phyloP scores from a whole-genome alignment of 30 jellyfish, hydroid and myxozoan genomes.

The Hydra vulgaris region DNA sequence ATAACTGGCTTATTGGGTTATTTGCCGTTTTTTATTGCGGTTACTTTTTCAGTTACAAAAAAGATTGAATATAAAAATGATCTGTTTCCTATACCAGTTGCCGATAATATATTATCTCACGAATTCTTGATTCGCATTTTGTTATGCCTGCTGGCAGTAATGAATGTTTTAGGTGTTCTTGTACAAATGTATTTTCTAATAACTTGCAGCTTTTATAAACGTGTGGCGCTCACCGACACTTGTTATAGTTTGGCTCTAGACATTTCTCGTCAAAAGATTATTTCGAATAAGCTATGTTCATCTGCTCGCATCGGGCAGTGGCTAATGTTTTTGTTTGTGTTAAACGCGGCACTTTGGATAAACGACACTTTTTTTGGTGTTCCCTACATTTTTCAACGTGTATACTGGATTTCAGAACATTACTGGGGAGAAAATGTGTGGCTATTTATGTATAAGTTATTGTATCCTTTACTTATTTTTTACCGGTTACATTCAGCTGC shows the following conservation, averaged over 20 bases:
- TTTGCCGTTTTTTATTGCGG: constrained; percentile 22
- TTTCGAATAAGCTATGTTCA: constrained; percentile 2
- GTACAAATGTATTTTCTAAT: constrained; percentile 14
- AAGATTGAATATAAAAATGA: background rate
- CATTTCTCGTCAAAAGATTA: background rate
- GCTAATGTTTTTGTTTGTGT: constrained; percentile 8
- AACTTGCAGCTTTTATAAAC: constrained; percentile 14
- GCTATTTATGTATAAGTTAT: constrained; percentile 9
- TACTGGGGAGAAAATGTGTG: constrained; percentile 14
- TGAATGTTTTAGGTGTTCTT: constrained; percentile 11
- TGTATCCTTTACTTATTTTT: constrained; percentile 22
- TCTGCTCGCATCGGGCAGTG: constrained; percentile 32
- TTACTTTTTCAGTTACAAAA: constrained; percentile 7
- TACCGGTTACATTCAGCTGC: constrained; percentile 30
- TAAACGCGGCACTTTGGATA: constrained; percentile 21
- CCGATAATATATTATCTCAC: background rate
- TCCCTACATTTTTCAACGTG: background rate
- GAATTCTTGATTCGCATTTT: background rate
- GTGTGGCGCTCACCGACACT: background rate
- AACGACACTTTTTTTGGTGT: constrained; percentile 17
- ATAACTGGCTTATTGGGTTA: constrained; percentile 17
- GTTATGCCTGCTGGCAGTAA: background rate
- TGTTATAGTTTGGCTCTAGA: background rate
- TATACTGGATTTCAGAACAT: constrained; percentile 5
- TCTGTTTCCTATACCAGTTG: background rate